phyloP scores from a whole-genome alignment of 30 jellyfish, hydroid and myxozoan genomes.

The Chrysaora quinquecirrha region DNA sequence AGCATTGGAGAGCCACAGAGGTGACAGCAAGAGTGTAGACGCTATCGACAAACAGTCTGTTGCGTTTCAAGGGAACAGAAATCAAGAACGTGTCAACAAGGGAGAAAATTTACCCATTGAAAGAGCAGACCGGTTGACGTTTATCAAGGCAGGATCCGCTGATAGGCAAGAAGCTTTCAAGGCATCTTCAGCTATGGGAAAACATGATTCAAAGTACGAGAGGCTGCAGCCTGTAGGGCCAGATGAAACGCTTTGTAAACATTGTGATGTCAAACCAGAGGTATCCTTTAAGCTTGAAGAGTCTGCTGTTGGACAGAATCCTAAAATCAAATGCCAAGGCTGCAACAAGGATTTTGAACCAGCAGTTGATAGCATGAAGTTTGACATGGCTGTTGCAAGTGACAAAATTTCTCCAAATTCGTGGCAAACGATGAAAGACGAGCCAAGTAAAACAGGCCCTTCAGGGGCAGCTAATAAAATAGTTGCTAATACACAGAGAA shows the following conservation, averaged over 20 bases:
- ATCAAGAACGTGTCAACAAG: too few relatives aligned
- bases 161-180: too few relatives aligned
- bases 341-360: conserved; percentile 52
- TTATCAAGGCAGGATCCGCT: too few relatives aligned
- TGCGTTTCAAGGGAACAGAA: too few relatives aligned
- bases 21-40: too few relatives aligned
- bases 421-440: background rate
- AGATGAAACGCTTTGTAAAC: conserved; percentile 20
- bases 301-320: conserved; percentile 41
- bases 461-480: background rate
- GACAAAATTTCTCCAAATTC: conserved; percentile 22
- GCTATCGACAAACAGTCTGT: too few relatives aligned
- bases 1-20: too few relatives aligned
- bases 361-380: conserved; percentile 32
- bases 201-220: too few relatives aligned
- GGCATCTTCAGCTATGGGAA: too few relatives aligned
- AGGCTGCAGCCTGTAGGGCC: background rate
- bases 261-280: conserved; percentile 60
- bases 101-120: too few relatives aligned
- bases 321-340: conserved; percentile 35
- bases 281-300: conserved; percentile 45
- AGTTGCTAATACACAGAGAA: background rate
- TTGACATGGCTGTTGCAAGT: conserved; percentile 19
- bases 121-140: too few relatives aligned
- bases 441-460: background rate